Conservation (phyloP, 2,888 invertebrate species). For the Ernsta delagoae region DNA sequence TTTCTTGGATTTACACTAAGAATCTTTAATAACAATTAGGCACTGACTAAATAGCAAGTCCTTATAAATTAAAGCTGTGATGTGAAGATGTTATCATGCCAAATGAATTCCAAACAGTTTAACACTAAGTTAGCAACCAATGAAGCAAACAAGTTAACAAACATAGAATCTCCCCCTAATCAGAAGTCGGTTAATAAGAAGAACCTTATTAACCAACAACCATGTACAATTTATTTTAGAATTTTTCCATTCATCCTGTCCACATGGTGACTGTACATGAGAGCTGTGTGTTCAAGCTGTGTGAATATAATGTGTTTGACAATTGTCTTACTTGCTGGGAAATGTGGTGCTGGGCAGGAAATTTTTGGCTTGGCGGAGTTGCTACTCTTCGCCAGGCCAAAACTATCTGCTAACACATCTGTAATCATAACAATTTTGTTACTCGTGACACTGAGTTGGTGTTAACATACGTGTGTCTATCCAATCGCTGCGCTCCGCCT, state of each 20-base stretch:
- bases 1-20: too few species aligned
- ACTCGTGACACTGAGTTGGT: slow-evolving; percentile 13
- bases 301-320: slow-evolving; percentile 8
- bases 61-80: neutral
- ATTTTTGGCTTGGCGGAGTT: slow-evolving; percentile 67
- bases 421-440: slow-evolving; percentile 57
- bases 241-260: too few species aligned
- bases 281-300: neutral
- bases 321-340: slow-evolving; percentile 60
- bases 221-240: too few species aligned
- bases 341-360: slow-evolving; percentile 52
- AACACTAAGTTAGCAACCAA: slow-evolving; percentile 32
- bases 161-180: too few species aligned
- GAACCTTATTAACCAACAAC: too few species aligned
- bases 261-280: neutral
- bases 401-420: slow-evolving; percentile 79
- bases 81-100: neutral
- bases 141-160: slow-evolving; percentile 27
- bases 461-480: slow-evolving; percentile 14
- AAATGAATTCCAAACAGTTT: neutral
- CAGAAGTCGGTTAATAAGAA: neutral
- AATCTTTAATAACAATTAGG: too few species aligned
- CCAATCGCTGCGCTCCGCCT: too few species aligned
- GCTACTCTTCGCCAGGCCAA: slow-evolving; percentile 71
- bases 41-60: neutral